Evolutionary conservation across 2,888 invertebrate species (phyloP).

Genomic region (Camptogramma bilineatum): DNA sequence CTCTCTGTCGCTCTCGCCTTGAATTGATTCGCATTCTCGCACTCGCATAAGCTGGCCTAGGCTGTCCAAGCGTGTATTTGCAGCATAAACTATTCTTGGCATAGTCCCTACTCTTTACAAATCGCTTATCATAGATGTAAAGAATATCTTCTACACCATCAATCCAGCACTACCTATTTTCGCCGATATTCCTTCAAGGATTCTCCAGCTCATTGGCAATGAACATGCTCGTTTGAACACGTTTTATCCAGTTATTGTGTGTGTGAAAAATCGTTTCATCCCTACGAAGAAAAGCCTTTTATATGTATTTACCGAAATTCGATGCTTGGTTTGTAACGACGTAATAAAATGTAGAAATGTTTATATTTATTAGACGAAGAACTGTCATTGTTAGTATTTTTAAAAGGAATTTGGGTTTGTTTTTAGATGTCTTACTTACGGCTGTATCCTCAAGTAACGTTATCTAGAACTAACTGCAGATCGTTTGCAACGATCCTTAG

Average conservation of each 20-base stretch:
- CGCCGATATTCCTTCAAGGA: background rate
- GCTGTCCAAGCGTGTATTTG: too few species aligned
- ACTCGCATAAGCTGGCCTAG: too few species aligned
- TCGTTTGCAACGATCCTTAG: too few species aligned
- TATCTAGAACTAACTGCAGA: too few species aligned
- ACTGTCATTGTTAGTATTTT: background rate
- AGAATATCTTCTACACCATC: background rate
- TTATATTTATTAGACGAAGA: too few species aligned
- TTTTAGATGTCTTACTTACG: too few species aligned
- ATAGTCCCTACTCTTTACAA: background rate
- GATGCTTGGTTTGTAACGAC: background rate
- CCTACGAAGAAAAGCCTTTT: slow-evolving; percentile 13
- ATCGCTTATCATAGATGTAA: background rate
- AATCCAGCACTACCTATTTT: background rate
- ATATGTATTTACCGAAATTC: background rate
- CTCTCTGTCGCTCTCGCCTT: too few species aligned
- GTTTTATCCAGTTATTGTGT: slow-evolving; percentile 5
- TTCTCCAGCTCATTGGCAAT: slow-evolving; percentile 4
- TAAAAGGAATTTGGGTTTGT: background rate
- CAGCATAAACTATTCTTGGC: background rate
- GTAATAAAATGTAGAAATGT: background rate
- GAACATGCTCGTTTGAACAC: background rate
- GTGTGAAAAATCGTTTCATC: slow-evolving; percentile 18
- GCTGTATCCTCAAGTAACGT: too few species aligned
- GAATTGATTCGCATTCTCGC: too few species aligned